These are phyloP conservation scores for Eupithecia abbreviata DNA, from an alignment of 2,888 invertebrate species.

Conservation along the genomic window DNA sequence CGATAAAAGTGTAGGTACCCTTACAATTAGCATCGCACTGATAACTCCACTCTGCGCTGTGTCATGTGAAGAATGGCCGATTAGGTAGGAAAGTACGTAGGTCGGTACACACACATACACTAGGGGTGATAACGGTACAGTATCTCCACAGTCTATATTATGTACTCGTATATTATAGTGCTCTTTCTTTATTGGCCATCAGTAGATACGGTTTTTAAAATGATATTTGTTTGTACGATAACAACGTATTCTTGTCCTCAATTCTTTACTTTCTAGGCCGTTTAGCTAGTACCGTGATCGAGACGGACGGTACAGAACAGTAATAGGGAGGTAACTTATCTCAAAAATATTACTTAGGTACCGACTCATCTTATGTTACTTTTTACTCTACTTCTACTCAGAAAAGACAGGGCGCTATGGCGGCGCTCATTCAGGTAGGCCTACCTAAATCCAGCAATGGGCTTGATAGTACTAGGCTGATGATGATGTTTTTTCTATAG, in stretches of 20 bases:
- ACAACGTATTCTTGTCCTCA: slow-evolving; percentile 21
- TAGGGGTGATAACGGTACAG: slow-evolving; percentile 56
- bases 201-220: slow-evolving; percentile 7
- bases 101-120: slow-evolving; percentile 10
- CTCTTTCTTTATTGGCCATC: slow-evolving; percentile 27
- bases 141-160: slow-evolving; percentile 35
- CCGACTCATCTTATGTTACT: no score
- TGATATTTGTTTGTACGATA: slow-evolving; percentile 14
- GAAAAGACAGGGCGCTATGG: no score
- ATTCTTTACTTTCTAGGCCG: slow-evolving; percentile 23
- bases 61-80: slow-evolving; percentile 57
- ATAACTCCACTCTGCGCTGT: slow-evolving; percentile 64
- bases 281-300: slow-evolving; percentile 13
- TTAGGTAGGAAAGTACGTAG: slow-evolving; percentile 35
- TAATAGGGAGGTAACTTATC: no score
- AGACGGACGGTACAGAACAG: background rate
- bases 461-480: no score
- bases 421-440: background rate
- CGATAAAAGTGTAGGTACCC: slow-evolving; percentile 70
- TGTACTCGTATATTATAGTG: slow-evolving; percentile 22
- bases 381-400: no score
- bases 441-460: no score
- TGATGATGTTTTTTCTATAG: no score
- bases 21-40: slow-evolving; percentile 72
- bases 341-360: no score